These are phyloP conservation scores for Nibea coibor DNA, from an alignment of 2,113 vertebrate species.

Conservation along the genomic window DNA sequence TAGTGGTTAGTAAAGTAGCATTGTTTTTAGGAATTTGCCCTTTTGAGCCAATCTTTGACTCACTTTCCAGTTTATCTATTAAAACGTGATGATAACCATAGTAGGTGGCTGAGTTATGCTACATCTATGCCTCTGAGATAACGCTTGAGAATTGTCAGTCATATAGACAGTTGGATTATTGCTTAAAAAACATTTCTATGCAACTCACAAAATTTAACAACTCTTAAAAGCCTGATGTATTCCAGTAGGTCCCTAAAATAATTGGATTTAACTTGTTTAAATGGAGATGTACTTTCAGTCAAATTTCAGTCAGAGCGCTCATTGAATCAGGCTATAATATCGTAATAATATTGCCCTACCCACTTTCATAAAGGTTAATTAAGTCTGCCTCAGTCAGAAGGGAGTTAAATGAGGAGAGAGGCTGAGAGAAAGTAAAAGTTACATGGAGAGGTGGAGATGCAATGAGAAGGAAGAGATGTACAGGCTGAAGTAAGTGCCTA, in stretches of 20 bases:
- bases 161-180: not conserved
- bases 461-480: slow-evolving; percentile 26
- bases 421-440: slow-evolving; percentile 19
- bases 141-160: not conserved
- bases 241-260: slow-evolving; percentile 12
- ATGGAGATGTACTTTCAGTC: slow-evolving; percentile 4
- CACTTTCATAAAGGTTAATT: slow-evolving; percentile 60
- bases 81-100: not conserved
- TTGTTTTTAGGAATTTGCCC: not conserved
- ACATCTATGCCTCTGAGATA: not conserved
- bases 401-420: slow-evolving; percentile 37
- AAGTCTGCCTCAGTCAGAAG: slow-evolving; percentile 36
- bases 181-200: not conserved
- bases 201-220: not conserved
- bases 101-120: not conserved
- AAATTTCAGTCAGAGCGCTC: slow-evolving; percentile 28
- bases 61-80: not conserved
- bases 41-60: slow-evolving; percentile 3
- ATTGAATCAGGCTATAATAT: slow-evolving; percentile 35
- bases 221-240: not conserved
- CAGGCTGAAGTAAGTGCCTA: not conserved
- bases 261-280: slow-evolving; percentile 27
- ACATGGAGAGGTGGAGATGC: slow-evolving; percentile 33
- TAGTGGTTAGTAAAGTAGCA: slow-evolving; percentile 7
- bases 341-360: slow-evolving; percentile 39